These are phyloP conservation scores for Alexandromys fortis DNA, from an alignment of 2,113 vertebrate species.

Conservation along the genomic window DNA sequence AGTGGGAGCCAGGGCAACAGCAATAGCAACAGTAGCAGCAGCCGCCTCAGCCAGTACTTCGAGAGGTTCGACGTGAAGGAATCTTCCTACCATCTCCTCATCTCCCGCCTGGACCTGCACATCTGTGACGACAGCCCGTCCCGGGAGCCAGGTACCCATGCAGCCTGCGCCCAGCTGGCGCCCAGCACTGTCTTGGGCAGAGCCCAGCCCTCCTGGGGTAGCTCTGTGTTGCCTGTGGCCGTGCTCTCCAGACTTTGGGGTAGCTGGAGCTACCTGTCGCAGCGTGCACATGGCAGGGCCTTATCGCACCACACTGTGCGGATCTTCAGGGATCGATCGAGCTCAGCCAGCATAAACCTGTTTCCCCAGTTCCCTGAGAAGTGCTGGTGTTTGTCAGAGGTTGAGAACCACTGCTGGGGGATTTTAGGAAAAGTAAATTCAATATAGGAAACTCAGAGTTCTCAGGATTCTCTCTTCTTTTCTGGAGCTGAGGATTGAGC, in stretches of 20 bases:
- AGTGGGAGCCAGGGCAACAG: conserved; percentile 72
- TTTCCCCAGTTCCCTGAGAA: not conserved
- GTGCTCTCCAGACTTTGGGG: not conserved
- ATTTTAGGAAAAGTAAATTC: conserved; percentile 21
- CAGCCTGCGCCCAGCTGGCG: not conserved
- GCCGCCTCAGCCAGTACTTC: conserved; percentile 94
- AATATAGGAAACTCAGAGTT: conserved; percentile 4
- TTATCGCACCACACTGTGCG: not conserved
- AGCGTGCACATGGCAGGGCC: not conserved
- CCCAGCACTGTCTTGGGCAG: not conserved
- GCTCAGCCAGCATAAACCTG: not conserved
- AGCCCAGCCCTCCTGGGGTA: not conserved
- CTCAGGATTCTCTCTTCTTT: not conserved
- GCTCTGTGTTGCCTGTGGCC: not conserved
- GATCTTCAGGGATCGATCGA: not conserved
- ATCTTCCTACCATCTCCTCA: conserved; percentile 97
- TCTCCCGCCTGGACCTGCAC: conserved; percentile 97
- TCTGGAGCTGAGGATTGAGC: not conserved
- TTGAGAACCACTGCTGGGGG: not conserved
- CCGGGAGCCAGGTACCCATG: conserved; percentile 88
- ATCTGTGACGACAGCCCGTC: conserved; percentile 95
- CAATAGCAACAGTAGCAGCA: conserved; percentile 82
- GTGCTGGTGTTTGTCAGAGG: not conserved
- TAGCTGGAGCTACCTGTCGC: not conserved
- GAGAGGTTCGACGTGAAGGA: conserved; percentile 97